Base-by-base conservation (phyloP, 2,888 invertebrate genomes). In the Nycteola revayana region DNA sequence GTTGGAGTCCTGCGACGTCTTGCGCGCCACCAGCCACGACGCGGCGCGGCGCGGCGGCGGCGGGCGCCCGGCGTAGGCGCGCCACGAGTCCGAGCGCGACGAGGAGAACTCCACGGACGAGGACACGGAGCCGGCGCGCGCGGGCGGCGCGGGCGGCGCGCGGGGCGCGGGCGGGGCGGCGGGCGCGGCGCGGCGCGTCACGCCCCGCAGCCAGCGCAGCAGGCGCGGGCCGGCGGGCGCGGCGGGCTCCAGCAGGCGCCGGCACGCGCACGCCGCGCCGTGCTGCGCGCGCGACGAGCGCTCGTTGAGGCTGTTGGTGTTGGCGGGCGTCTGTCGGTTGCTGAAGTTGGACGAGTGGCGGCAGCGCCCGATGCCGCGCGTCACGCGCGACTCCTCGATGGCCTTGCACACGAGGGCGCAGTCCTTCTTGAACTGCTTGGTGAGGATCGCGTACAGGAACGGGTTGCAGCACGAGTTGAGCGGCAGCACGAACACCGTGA, bases 391-490 rank as follows among this genome's bases (percentile, higher is more conserved):
- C 81, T 97, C 98, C 77, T 98, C 98, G 60, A 98, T 96, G 9
- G 98, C 95, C 76, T 98, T 97, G 85, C 98, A 98, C 38, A 98
- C 94, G 74, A 96, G 93, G 1, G 98, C 95, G 85, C 98, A 98
- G 85, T 98, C 98, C 82, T 97, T 97, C 82, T 98, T 98, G 80
- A 98, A 98, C 78, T 98, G 98, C 75, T 98, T 98, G 4, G 98
- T 98, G 66, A 98, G 93, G 57, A 98, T 98, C 30, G 98, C 98
- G 78, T 99, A 99, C 14, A 99, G 91, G 77, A 98, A 98, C 0
- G 99, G 99, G 85, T 99, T 99, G 84, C 98, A 98, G 80, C 98
- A 98, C 7, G 97, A 96, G 83, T 99, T 99, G 46, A 99, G 88
- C 1, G 99, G 98, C 58, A 98, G 89, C 34, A 99, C 94, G 75